These are phyloP conservation scores for Disparrhopalites patrizii DNA, from an alignment of 2,888 invertebrate genomes.

Conservation along the genomic window DNA sequence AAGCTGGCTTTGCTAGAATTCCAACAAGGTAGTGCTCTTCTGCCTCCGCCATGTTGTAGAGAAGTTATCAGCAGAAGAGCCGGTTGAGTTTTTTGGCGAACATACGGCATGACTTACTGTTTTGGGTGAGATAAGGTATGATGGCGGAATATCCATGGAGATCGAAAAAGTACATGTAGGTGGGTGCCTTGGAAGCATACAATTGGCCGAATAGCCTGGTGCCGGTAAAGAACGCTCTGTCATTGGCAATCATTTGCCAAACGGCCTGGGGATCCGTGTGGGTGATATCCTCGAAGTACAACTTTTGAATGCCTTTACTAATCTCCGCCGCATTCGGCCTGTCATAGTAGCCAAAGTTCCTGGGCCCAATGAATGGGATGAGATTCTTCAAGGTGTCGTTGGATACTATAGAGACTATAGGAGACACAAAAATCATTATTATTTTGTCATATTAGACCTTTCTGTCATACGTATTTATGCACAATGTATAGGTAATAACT, in stretches of 20 bases:
- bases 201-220: neutral
- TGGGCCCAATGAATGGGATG: neutral
- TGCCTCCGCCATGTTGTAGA: no score
- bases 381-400: neutral
- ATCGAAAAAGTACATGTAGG: conserved; percentile 9
- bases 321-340: neutral
- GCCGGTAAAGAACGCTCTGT: conserved; percentile 5
- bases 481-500: neutral
- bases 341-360: neutral
- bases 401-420: neutral
- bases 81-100: neutral
- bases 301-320: neutral
- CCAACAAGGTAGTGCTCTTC: no score
- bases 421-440: neutral
- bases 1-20: no score
- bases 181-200: conserved; percentile 4
- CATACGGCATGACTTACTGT: neutral
- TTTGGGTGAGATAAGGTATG: neutral
- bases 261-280: neutral
- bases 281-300: conserved; percentile 9
- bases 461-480: no score
- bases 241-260: neutral
- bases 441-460: neutral
- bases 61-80: neutral
- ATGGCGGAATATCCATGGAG: conserved; percentile 1